Evolutionary conservation across 2,113 vertebrate genomes (phyloP).

Genomic region (Columba janthina): DNA sequence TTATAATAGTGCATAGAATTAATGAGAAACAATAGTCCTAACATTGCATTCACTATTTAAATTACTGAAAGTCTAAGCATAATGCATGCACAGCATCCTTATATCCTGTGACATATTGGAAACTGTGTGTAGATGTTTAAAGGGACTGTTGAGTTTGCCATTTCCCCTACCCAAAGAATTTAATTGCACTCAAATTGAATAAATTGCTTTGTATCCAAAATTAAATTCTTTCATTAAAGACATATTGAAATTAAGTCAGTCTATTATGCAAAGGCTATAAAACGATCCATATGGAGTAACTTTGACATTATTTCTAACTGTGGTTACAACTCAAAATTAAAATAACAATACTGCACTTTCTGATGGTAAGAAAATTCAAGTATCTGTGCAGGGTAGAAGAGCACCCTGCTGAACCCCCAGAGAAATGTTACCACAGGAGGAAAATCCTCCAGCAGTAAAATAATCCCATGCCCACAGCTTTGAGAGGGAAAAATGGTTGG

Average conservation of each 20-base stretch:
- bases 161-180: neutral
- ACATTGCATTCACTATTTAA: neutral
- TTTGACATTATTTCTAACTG: neutral
- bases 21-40: neutral
- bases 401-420: neutral
- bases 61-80: neutral
- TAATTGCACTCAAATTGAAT: neutral
- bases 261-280: neutral
- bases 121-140: neutral
- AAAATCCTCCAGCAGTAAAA: neutral
- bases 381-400: neutral
- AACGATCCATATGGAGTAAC: neutral
- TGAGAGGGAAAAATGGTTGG: neutral
- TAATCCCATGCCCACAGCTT: neutral
- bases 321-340: neutral
- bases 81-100: neutral
- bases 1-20: neutral
- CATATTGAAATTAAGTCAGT: neutral
- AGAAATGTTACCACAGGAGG: neutral
- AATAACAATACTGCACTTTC: neutral
- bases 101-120: neutral
- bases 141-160: neutral
- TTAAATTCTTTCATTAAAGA: neutral
- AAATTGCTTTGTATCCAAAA: neutral
- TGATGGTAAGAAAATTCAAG: neutral